Conservation (phyloP, 2,888 invertebrate genomes). For the Urechis unicinctus region DNA sequence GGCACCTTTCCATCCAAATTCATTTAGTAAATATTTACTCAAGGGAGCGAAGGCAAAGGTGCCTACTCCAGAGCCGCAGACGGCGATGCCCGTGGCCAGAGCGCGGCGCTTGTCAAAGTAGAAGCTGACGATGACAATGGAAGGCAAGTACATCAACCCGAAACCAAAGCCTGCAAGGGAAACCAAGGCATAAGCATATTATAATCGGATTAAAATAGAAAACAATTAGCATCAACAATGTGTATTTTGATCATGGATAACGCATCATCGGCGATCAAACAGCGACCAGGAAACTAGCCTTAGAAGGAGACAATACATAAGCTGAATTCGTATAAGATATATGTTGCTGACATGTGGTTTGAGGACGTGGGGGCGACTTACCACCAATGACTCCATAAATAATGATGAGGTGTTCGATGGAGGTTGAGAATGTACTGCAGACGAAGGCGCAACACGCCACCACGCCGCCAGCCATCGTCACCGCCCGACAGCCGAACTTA, state of each 20-base stretch:
- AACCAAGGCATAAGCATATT: slow-evolving; percentile 53
- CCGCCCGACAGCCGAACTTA: slow-evolving; percentile 79
- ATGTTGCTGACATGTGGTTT: neutral
- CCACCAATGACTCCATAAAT: neutral
- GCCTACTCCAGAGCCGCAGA: slow-evolving; percentile 85
- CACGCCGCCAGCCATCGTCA: slow-evolving; percentile 71
- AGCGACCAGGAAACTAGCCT: too few relatives aligned
- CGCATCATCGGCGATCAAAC: too few relatives aligned
- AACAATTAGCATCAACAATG: too few relatives aligned
- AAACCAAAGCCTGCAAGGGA: slow-evolving; percentile 75
- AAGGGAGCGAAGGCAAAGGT: slow-evolving; percentile 76
- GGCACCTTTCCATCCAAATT: slow-evolving; percentile 69
- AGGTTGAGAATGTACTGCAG: slow-evolving; percentile 68
- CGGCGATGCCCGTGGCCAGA: slow-evolving; percentile 86
- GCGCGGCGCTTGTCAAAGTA: slow-evolving; percentile 96
- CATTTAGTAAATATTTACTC: slow-evolving; percentile 61
- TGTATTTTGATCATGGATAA: too few relatives aligned
- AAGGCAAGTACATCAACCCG: slow-evolving; percentile 89
- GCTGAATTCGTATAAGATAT: too few relatives aligned
- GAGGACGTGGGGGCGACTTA: neutral
- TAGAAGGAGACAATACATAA: too few relatives aligned
- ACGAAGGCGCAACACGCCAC: slow-evolving; percentile 65
- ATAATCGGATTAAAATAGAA: too few relatives aligned
- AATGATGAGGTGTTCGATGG: slow-evolving; percentile 70
- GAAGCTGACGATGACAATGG: slow-evolving; percentile 89